Percentiles rank a stretch among this genome's conserved stretches.
phyloP scores from a whole-genome alignment of 2,113 vertebrate genomes.

The Eudyptes chrysolophus region DNA sequence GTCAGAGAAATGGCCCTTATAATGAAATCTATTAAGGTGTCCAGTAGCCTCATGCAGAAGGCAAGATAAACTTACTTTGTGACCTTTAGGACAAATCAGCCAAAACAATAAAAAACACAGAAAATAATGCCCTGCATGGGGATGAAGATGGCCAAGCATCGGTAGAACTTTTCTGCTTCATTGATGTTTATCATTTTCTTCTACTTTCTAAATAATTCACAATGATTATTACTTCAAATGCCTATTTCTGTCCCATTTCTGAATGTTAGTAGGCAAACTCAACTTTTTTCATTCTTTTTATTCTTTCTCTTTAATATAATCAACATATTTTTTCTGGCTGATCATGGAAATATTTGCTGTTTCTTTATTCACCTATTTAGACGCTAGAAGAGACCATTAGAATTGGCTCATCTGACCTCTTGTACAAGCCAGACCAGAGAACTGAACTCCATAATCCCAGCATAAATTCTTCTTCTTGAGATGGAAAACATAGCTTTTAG shows the following conservation, averaged over 20 bases:
- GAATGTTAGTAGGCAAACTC: not conserved
- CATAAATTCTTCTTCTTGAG: not conserved
- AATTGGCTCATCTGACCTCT: not conserved
- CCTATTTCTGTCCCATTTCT: not conserved
- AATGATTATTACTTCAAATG: not conserved
- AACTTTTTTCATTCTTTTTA: not conserved
- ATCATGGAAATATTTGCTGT: not conserved
- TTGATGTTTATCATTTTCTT: not conserved
- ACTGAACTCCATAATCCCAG: not conserved
- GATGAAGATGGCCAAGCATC: not conserved
- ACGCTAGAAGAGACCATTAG: not conserved
- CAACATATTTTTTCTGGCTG: not conserved
- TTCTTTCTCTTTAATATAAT: not conserved
- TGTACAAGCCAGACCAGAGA: not conserved
- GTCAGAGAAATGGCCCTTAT: not conserved
- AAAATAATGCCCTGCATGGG: not conserved
- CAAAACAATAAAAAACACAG: not conserved
- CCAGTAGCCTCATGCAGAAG: not conserved
- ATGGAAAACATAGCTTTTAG: not conserved
- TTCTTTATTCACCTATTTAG: not conserved
- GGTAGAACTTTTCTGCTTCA: not conserved
- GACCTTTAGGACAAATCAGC: not conserved
- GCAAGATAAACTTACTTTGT: not conserved
- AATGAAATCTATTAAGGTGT: not conserved
- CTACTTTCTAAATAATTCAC: not conserved